These are phyloP conservation scores for Strigamia maritima DNA, from an alignment of 2,888 invertebrate genomes.

Conservation along the genomic window DNA sequence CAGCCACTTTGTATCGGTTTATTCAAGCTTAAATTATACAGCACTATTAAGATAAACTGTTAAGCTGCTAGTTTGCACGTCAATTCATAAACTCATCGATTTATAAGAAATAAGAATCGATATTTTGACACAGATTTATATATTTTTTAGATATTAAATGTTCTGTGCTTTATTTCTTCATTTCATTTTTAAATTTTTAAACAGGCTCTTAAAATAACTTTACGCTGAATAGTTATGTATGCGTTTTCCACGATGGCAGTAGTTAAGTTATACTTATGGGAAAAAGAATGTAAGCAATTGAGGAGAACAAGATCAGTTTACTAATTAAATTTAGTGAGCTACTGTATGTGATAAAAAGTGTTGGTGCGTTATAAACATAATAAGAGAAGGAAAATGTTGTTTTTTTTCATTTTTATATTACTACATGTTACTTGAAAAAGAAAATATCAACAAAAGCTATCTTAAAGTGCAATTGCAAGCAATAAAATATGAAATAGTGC, in stretches of 20 bases:
- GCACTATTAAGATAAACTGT: background rate
- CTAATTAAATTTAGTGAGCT: background rate
- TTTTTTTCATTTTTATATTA: background rate
- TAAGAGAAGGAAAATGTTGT: background rate
- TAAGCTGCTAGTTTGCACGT: background rate
- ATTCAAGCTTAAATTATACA: background rate
- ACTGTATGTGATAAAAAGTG: background rate
- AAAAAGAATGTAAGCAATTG: background rate
- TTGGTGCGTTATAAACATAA: background rate
- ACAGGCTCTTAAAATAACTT: too few species aligned
- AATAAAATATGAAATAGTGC: conserved; percentile 19
- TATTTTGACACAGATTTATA: too few species aligned
- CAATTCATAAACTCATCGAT: background rate
- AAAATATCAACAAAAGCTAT: conserved; percentile 9
- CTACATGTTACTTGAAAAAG: background rate
- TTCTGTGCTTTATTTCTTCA: too few species aligned
- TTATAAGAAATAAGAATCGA: too few species aligned
- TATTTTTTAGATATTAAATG: too few species aligned
- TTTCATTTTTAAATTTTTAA: too few species aligned
- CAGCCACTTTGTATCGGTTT: background rate
- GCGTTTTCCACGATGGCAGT: background rate
- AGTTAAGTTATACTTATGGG: background rate
- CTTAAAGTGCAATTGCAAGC: conserved; percentile 5
- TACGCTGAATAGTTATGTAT: background rate
- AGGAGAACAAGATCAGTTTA: background rate